Conservation (phyloP, 2,888 invertebrate species). For the Eristalis arbustorum region DNA sequence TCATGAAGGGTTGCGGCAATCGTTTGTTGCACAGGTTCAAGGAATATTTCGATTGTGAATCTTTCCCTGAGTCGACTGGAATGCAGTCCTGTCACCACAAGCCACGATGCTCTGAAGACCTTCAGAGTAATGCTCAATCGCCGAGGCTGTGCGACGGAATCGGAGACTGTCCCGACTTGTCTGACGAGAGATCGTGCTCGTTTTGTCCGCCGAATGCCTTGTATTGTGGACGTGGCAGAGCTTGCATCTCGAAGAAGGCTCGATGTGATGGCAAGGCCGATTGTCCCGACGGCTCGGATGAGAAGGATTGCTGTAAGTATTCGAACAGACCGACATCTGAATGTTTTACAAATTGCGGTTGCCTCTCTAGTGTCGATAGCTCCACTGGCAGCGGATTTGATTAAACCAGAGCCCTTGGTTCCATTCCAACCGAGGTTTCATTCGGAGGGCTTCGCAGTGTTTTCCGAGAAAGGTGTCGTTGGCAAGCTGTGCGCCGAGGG, state of each 20-base stretch:
- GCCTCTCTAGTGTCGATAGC: constrained; percentile 85
- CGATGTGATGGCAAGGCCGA: constrained; percentile 91
- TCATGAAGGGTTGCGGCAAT: constrained; percentile 90
- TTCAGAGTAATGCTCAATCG: constrained; percentile 88
- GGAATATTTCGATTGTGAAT: constrained; percentile 87
- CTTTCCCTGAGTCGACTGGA: constrained; percentile 90
- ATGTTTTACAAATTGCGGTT: not conserved
- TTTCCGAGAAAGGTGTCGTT: constrained; percentile 89
- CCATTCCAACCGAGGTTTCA: constrained; percentile 87
- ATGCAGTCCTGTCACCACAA: constrained; percentile 88
- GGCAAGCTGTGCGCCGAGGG: constrained; percentile 92
- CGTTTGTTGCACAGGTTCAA: constrained; percentile 87
- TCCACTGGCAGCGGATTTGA: constrained; percentile 85
- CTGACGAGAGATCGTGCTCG: constrained; percentile 89
- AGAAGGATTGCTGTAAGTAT: constrained; percentile 90
- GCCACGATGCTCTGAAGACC: constrained; percentile 89
- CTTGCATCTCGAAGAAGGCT: constrained; percentile 86
- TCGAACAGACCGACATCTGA: not conserved
- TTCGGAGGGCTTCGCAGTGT: constrained; percentile 90
- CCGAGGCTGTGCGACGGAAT: constrained; percentile 92
- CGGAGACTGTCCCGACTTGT: constrained; percentile 91
- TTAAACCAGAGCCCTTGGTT: constrained; percentile 84
- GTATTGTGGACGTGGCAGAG: constrained; percentile 89
- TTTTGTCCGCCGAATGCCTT: constrained; percentile 87
- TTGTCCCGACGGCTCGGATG: constrained; percentile 93